Percentiles rank a stretch among this genome's conserved stretches.
Evolutionary conservation across 2,888 invertebrate genomes (phyloP).

Genomic region (Lagria hirta): DNA sequence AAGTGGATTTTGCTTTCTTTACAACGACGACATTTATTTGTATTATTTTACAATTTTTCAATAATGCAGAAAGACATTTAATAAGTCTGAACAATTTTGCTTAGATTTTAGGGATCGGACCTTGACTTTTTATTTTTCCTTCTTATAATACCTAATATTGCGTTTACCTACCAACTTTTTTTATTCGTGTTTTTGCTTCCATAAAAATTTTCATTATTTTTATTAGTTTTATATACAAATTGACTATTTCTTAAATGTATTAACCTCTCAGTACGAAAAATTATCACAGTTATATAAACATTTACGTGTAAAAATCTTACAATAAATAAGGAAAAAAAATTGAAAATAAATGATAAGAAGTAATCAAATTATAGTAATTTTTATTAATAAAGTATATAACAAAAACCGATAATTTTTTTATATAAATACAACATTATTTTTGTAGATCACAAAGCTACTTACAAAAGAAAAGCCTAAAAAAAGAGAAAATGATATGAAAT

Average conservation of each 20-base stretch:
- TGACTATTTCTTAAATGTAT: constrained; percentile 47
- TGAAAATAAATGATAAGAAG: constrained; percentile 36
- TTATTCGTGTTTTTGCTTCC: constrained; percentile 19
- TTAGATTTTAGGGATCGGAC: constrained; percentile 22
- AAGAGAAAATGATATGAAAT: constrained; percentile 9
- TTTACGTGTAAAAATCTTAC: constrained; percentile 34
- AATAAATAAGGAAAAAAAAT: constrained; percentile 39
- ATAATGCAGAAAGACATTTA: neutral
- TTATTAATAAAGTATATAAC: constrained; percentile 51
- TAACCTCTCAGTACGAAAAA: constrained; percentile 51
- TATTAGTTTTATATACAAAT: constrained; percentile 47
- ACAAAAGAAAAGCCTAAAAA: constrained; percentile 21
- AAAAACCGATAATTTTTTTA: constrained; percentile 47
- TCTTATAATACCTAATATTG: constrained; percentile 13
- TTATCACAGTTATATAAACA: constrained; percentile 51
- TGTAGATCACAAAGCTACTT: constrained; percentile 28
- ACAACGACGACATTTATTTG: constrained; percentile 29
- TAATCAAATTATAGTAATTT: constrained; percentile 47
- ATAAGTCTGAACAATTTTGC: constrained; percentile 18
- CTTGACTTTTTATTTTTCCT: constrained; percentile 6
- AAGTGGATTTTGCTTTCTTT: constrained; percentile 16
- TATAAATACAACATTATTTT: constrained; percentile 46
- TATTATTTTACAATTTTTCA: constrained; percentile 9
- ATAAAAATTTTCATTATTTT: constrained; percentile 25
- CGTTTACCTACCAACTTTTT: constrained; percentile 12